Evolutionary conservation across 64 coral and sea anemone genomes (phyloP), one percentile per base, ranked within the genome.

Genomic region (Acropora yongei): DNA sequence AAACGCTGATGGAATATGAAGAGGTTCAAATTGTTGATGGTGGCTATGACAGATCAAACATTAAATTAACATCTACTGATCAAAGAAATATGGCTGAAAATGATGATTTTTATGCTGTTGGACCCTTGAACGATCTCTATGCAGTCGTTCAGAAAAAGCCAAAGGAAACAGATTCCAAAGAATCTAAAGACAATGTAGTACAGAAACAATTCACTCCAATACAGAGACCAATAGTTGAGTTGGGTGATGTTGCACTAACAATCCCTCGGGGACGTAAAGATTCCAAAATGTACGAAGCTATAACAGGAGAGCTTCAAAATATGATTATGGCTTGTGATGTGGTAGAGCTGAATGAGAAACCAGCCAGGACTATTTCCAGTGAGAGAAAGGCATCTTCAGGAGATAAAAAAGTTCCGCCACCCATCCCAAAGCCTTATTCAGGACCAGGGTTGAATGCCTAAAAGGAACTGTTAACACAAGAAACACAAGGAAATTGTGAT

Each of bases 141-240:
- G 93, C 96, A 75, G 93, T 95, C 55, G 93, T 98, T 14, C 66
- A 98, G 63, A 98, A 98, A 88, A 93, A 97, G 83, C 49, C 82
- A 69, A 93, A 89, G 44, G 45, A 57, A 83, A 74, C 63, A 46
- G 72, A 83, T 11, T 66, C 39, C 46, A 91, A 77, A 48, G 53
- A 78, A 30, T 30, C 30, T 0, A 13, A 46, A 2, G 67, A 0
- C 47, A 73, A 0, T 76, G 14, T 2, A 2, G 51, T 47, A 44
- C 86, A 45, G 68, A 94, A 47, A 53, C 68, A 88, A 82, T 79
- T 13, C 61, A 92, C 49, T 69, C 90, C 82, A 30, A 72, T 71
- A n/a, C 82, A 85, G 14, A 69, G 82, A 17, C 82, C 82, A 3
- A 71, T 49, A 20, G 61, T 85, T 85, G 82, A 85, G 45, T 49